Conservation (phyloP, 2,113 vertebrate species). For the Chrysemys picta region DNA sequence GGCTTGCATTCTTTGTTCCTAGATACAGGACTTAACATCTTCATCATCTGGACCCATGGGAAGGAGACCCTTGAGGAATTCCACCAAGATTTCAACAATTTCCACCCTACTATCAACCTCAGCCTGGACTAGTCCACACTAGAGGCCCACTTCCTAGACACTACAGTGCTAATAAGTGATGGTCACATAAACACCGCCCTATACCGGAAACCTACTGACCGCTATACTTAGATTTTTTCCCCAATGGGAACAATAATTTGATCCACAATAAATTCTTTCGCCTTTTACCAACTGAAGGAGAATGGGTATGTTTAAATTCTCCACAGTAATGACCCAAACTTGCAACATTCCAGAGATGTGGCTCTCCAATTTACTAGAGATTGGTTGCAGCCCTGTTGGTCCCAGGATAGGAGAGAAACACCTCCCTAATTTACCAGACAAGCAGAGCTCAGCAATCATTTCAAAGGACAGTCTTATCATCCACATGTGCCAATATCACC, state of each 20-base stretch:
- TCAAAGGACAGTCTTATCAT: neutral
- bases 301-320: neutral
- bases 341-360: neutral
- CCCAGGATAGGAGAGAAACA: neutral
- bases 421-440: neutral
- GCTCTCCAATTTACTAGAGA: neutral
- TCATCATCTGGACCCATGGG: too few relatives aligned
- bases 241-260: neutral
- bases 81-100: too few relatives aligned
- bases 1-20: neutral
- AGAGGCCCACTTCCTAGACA: too few relatives aligned
- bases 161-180: too few relatives aligned
- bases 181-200: too few relatives aligned
- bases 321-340: neutral
- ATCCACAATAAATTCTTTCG: neutral
- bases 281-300: neutral
- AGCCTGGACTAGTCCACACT: too few relatives aligned
- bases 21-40: fast-evolving
- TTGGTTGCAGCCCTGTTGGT: neutral
- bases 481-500: neutral
- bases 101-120: too few relatives aligned
- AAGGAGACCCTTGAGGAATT: too few relatives aligned
- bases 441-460: neutral
- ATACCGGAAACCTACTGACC: too few relatives aligned
- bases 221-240: too few relatives aligned